phyloP scores from a whole-genome alignment of 2,797 vertebrate species.

The Cynodonichthys magdalenae region DNA sequence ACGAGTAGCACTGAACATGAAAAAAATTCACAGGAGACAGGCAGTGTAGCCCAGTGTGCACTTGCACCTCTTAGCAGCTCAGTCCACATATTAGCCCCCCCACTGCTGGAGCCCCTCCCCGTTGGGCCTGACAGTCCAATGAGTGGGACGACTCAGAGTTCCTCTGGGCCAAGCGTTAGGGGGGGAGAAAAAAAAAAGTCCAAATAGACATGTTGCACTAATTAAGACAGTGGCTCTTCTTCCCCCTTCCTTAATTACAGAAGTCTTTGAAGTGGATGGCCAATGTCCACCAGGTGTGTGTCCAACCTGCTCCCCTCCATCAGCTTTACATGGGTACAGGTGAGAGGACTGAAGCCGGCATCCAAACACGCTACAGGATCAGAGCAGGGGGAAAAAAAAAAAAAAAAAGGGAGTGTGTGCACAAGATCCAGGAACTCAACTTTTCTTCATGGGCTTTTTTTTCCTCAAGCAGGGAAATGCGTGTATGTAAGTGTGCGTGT shows the following conservation, averaged over 20 bases:
- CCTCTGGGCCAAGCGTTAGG: constrained; percentile 33
- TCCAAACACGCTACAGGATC: constrained; percentile 59
- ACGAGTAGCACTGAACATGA: constrained; percentile 36
- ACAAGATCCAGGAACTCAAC: constrained; percentile 60
- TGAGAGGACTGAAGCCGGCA: constrained; percentile 40
- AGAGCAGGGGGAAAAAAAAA: constrained; percentile 57
- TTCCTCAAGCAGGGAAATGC: no score
- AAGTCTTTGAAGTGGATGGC: constrained; percentile 48
- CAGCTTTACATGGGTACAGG: constrained; percentile 20
- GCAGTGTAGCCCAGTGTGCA: constrained; percentile 71
- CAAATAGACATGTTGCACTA: constrained; percentile 22
- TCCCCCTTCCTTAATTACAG: constrained; percentile 36
- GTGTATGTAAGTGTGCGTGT: not conserved
- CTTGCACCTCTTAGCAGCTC: constrained; percentile 54
- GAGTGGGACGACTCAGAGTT: constrained; percentile 38
- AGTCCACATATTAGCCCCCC: constrained; percentile 59
- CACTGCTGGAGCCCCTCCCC: constrained; percentile 7
- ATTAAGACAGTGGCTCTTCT: constrained; percentile 15
- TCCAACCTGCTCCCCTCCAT: constrained; percentile 44
- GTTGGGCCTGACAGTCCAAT: constrained; percentile 44
- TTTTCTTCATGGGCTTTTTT: constrained; percentile 63
- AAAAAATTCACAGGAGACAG: constrained; percentile 69
- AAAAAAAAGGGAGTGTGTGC: constrained; percentile 50
- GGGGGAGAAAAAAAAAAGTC: constrained; percentile 42
- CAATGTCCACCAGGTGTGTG: constrained; percentile 51